Evolutionary conservation across 1,140 invertebrate species (phyloP), one percentile per base, ranked within the genome.

Genomic region (Fopius arisanus): DNA sequence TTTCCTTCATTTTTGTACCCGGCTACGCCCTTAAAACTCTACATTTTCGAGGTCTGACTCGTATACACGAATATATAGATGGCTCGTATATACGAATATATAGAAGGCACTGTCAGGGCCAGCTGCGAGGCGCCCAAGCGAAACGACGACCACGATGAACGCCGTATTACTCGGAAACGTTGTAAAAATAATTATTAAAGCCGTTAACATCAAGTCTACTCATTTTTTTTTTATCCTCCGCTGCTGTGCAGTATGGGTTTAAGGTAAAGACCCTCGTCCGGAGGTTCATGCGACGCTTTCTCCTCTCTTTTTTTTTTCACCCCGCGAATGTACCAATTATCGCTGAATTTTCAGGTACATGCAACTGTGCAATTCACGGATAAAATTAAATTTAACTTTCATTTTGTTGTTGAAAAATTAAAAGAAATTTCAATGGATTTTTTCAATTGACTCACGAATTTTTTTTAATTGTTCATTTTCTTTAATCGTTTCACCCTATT

Each of bases 131-230:
- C 87, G 86, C 82, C 81, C 84, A 82, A 87, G 83, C 87, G 84
- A 82, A 80, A 87, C 86, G 48, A 65, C 81, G 77, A 75, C 28
- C 26, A 33, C 81, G 80, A 80, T 80, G 78, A 84, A 79, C 81
- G 75, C 80, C 62, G 75, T 87, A 79, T 48, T 83, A 88, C 86
- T 88, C 81, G 83, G 86, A 88, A 88, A 88, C 85, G 86, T 84
- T 87, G 84, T 87, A 87, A 88, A 88, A 88, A 88, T 88, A 88
- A 88, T 88, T 88, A 88, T 87, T 84, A 83, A 86, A 87, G 83
- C 84, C 84, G 86, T 87, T 88, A 85, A 79, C 79, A 76, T 74
- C 65, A 59, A 70, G 31, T 67, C 26, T 69, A 68, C 54, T 70
- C 70, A 72, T 70, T 71, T 54, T 59, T 70, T 48, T 37, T 75